Conservation (phyloP, 2,888 invertebrate species). For the Trichogramma evanescens region DNA sequence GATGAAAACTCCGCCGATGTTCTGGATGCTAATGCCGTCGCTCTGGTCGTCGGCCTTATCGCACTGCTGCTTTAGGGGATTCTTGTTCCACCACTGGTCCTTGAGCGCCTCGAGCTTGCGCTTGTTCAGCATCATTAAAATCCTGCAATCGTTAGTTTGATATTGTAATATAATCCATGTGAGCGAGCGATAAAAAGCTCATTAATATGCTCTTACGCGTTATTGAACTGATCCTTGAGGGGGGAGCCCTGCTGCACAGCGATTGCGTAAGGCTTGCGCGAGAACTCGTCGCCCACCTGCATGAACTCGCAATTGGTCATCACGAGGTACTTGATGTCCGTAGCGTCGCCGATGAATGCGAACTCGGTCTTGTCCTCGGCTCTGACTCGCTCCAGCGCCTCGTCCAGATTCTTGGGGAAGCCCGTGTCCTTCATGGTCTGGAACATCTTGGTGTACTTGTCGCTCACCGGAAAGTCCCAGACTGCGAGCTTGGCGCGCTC, state of each 20-base stretch:
- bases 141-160: too few species aligned
- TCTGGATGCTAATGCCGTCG: constrained; percentile 95
- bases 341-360: constrained; percentile 90
- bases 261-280: constrained; percentile 92
- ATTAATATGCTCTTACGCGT: constrained; percentile 64
- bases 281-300: constrained; percentile 93
- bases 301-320: constrained; percentile 83
- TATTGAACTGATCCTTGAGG: constrained; percentile 88
- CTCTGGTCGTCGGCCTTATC: constrained; percentile 87
- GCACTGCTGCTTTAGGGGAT: constrained; percentile 68
- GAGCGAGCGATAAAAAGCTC: neutral
- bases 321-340: constrained; percentile 76
- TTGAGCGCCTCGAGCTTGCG: constrained; percentile 87
- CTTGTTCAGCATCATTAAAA: constrained; percentile 86
- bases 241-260: constrained; percentile 95
- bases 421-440: constrained; percentile 83
- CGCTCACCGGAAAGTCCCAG: constrained; percentile 98
- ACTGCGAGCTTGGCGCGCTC: constrained; percentile 92
- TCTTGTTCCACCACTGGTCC: constrained; percentile 94
- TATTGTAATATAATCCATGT: too few species aligned
- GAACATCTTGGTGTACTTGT: constrained; percentile 98
- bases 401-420: constrained; percentile 70
- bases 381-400: constrained; percentile 70
- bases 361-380: constrained; percentile 74
- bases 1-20: constrained; percentile 96